Base-by-base conservation (phyloP, 2,113 vertebrate genomes). In the Microtus ochrogaster region DNA sequence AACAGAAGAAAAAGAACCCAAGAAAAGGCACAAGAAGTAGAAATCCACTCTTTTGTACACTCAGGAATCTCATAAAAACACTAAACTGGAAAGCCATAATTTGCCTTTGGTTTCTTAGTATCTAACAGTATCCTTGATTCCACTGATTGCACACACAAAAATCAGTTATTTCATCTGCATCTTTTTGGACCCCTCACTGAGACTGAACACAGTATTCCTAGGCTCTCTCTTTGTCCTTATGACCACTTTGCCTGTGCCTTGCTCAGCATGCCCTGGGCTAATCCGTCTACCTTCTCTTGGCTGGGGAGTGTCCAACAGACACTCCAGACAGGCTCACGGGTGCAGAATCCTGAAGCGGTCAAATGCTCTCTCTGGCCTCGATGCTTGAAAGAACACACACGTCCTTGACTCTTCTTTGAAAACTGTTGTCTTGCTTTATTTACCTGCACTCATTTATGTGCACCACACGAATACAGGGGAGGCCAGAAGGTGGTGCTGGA, bases 131-230 rank as follows among this genome's bases (percentile, higher is more conserved):
- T 30, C 28, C 19, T 63, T 63, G 33, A 28, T 33, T 22, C 9
- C 63, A 76, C 55, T 36, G 41, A 61, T 4, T 82, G 39, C 33
- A 22, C 41, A 55, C 55, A 39, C n/a, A 72, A 61, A 83, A 68
- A 8, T 17, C 49, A 73, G 41, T 55, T 41, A 61, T 3, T 61
- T 14, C 4, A 72, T 55, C 24, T 47, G 78, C 36, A 17, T 44
- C 68, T 72, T 30, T 61, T 22, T 17, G 19, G 19, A 82, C 6
- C 47, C 30, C 78, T 58, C 36, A 24, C 58, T 26, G 36, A 13
- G 4, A n/a, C 12, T 30, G 19, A 22, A 76, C 5, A 0, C 6
- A 65, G 13, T n/a, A 39, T 3, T 19, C 14, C 12, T 1, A 28
- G 8, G 11, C 3, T 26, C 41, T 16, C 19, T 6, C 78, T 17